Evolutionary conservation across 2,113 vertebrate genomes (phyloP).

Genomic region (Amblyornis subalaris): DNA sequence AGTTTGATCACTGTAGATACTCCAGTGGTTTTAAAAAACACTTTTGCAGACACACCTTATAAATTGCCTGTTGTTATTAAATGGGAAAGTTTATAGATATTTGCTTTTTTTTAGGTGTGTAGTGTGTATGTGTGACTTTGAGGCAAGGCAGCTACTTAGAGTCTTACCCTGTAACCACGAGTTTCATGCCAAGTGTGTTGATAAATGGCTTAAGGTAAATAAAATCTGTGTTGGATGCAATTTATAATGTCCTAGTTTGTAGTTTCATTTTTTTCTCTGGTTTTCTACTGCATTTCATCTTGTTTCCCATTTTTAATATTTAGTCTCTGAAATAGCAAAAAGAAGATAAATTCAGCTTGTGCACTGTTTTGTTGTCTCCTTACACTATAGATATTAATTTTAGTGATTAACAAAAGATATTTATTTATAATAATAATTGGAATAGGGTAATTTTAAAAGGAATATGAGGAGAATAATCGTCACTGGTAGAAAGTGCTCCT

Average conservation of each 20-base stretch:
- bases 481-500: not conserved
- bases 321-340: not conserved
- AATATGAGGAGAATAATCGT: not conserved
- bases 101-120: slow-evolving; percentile 81
- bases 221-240: not conserved
- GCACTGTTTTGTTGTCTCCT: not conserved
- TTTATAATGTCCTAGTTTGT: not conserved
- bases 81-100: not conserved
- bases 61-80: not conserved
- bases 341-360: too few species aligned
- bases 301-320: not conserved
- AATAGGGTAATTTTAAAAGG: not conserved
- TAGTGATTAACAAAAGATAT: not conserved
- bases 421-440: not conserved
- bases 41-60: not conserved
- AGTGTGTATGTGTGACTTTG: slow-evolving; percentile 96
- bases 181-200: too few species aligned
- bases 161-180: too few species aligned
- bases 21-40: not conserved
- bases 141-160: slow-evolving; percentile 87
- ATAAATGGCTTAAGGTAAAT: too few species aligned
- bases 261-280: not conserved
- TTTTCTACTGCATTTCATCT: not conserved
- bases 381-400: not conserved
- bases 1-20: not conserved